Evolutionary conservation across 2,797 vertebrate genomes (phyloP), one percentile per base, ranked within the genome.

Genomic region (Crocodylus rhombifer): DNA sequence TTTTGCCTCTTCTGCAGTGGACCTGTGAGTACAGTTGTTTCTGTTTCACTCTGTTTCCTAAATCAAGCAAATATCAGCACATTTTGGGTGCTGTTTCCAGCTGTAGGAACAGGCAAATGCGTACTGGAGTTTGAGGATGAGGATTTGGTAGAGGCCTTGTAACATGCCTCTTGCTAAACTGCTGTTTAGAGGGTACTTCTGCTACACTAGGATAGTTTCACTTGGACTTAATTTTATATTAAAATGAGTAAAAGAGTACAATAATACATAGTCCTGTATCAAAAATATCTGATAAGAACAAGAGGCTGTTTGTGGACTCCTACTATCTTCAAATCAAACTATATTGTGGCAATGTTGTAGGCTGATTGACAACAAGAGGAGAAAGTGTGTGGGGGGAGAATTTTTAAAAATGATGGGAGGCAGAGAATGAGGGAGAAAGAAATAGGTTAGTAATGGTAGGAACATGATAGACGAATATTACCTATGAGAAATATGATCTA

Each of bases 1-100:
- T 60, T 76, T 58, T 87, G 1, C 28, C 17, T 2, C 84, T 84
- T 85, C 93, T 88, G 69, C 4, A 1, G 71, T 77, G 88, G 90
- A 92, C 95, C 93, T 90, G 80, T 86, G 58, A 51, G 42, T 51
- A 51, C 42, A 51, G 42, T 73, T 25, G 14, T 73, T 73, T 51
- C 69, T 73, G 23, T 4, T 73, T 73, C 7, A 51, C 28, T 83
- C 86, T 91, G n/a, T 90, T 92, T 84, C 84, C 92, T 77, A 89
- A 73, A 15, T 91, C 67, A 86, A 93, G 91, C 82, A 94, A 95
- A 91, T 92, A 94, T 77, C 87, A 96, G 91, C 94, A 85, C 94
- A 94, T 95, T 96, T 94, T 94, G 42, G 42, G 42, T 51, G 42
- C 10, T 51, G 42, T 82, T 91, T 60, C 92, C 80, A 89, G 81